Evolutionary conservation across 2,113 vertebrate genomes (phyloP).

Genomic region (Clarias magur): DNA sequence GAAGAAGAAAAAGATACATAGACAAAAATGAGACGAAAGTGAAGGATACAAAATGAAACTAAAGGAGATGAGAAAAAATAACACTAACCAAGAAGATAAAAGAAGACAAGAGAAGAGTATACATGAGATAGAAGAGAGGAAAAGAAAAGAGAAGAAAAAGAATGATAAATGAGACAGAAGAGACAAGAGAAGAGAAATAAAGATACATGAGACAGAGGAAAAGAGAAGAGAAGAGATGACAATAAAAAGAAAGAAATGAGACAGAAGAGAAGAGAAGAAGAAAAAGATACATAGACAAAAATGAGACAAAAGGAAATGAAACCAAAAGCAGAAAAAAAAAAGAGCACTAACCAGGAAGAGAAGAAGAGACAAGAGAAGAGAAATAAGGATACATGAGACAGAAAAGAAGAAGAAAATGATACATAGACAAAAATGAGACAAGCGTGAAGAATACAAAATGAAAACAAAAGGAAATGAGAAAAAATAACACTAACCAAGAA

Average conservation of each 20-base stretch:
- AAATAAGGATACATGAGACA: background rate
- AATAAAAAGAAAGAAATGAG: background rate
- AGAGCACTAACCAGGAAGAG: background rate
- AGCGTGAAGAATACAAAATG: too few species aligned
- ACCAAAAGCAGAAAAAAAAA: background rate
- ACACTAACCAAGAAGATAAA: background rate
- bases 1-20: too few species aligned
- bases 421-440: background rate
- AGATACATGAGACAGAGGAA: background rate
- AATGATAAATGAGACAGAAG: background rate
- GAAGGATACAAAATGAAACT: background rate
- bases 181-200: background rate
- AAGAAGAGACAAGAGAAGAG: background rate
- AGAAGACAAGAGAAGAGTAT: background rate
- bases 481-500: too few species aligned
- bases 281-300: background rate
- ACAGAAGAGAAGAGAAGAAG: background rate
- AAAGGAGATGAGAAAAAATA: too few species aligned
- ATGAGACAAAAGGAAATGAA: background rate
- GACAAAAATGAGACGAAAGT: background rate
- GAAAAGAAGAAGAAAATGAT: background rate
- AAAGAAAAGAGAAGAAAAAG: background rate
- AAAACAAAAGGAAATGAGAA: too few species aligned
- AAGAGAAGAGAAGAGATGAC: background rate
- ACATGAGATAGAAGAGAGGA: background rate